Evolutionary conservation across 2,888 invertebrate genomes (phyloP).

Genomic region (Scrobipalpa costella): DNA sequence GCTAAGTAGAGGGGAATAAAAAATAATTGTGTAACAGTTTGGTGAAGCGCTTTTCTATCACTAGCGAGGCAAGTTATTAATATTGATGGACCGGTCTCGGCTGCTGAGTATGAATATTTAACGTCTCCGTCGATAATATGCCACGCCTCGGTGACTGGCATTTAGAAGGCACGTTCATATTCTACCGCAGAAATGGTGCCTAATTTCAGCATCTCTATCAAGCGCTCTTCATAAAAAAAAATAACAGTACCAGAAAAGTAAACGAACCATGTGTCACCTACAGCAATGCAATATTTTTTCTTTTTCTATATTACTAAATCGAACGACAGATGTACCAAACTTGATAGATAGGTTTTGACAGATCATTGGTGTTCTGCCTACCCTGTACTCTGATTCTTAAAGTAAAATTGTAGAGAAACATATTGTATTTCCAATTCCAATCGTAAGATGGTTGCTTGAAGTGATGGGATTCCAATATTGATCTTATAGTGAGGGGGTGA

Average conservation of each 20-base stretch:
- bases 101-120: slow-evolving; percentile 65
- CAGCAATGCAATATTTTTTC: too few species aligned
- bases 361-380: too few species aligned
- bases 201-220: slow-evolving; percentile 10
- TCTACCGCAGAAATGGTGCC: slow-evolving; percentile 11
- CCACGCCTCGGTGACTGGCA: slow-evolving; percentile 46
- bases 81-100: slow-evolving; percentile 60
- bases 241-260: background rate
- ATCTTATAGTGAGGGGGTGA: slow-evolving; percentile 2
- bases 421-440: slow-evolving; percentile 3
- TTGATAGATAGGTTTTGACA: too few species aligned
- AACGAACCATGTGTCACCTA: background rate
- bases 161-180: slow-evolving; percentile 40
- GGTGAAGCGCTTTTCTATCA: slow-evolving; percentile 57
- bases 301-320: too few species aligned
- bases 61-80: slow-evolving; percentile 56
- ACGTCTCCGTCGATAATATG: slow-evolving; percentile 53
- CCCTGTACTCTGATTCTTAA: background rate
- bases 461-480: slow-evolving; percentile 15
- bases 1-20: slow-evolving; percentile 20
- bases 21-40: slow-evolving; percentile 44
- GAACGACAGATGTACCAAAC: too few species aligned
- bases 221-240: background rate
- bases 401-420: background rate
- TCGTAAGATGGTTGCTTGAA: slow-evolving; percentile 3